These are phyloP conservation scores for Acheta domesticus DNA, from an alignment of 2,888 invertebrate genomes.

Conservation along the genomic window DNA sequence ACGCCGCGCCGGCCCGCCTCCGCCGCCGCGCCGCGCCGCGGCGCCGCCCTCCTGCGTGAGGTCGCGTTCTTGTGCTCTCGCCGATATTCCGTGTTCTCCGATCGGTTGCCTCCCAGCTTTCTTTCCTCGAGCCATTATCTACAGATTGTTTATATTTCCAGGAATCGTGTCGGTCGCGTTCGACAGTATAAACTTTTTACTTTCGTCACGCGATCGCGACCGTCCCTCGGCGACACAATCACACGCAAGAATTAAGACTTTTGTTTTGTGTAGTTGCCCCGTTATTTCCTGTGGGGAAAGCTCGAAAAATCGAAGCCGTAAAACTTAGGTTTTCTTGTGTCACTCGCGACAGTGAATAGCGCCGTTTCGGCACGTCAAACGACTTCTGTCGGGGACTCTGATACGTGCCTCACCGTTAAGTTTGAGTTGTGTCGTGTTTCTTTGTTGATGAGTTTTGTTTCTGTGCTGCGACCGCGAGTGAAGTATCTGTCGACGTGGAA, in stretches of 20 bases:
- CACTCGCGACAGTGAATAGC: background rate
- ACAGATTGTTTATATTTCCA: slow-evolving; percentile 18
- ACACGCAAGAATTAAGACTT: slow-evolving; percentile 18
- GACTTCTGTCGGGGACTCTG: too few relatives aligned
- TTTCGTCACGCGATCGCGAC: background rate
- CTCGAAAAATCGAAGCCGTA: background rate
- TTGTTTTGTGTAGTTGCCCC: background rate
- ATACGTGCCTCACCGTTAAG: too few relatives aligned
- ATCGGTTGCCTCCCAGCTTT: background rate
- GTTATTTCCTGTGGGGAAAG: background rate
- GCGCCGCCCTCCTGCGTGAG: too few relatives aligned
- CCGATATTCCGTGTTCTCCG: background rate
- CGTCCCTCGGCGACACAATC: background rate
- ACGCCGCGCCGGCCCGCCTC: too few relatives aligned
- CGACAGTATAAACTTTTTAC: slow-evolving; percentile 1
- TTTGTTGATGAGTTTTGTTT: too few relatives aligned
- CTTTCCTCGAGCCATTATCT: background rate
- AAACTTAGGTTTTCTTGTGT: background rate
- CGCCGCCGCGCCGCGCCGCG: too few relatives aligned
- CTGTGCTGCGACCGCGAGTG: too few relatives aligned
- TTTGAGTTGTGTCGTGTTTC: too few relatives aligned
- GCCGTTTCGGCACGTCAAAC: too few relatives aligned
- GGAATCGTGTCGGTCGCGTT: background rate
- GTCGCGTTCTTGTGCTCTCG: background rate
- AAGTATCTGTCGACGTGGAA: too few relatives aligned